Base-by-base conservation (phyloP, 2,113 vertebrate species). In the Empidonax traillii region DNA sequence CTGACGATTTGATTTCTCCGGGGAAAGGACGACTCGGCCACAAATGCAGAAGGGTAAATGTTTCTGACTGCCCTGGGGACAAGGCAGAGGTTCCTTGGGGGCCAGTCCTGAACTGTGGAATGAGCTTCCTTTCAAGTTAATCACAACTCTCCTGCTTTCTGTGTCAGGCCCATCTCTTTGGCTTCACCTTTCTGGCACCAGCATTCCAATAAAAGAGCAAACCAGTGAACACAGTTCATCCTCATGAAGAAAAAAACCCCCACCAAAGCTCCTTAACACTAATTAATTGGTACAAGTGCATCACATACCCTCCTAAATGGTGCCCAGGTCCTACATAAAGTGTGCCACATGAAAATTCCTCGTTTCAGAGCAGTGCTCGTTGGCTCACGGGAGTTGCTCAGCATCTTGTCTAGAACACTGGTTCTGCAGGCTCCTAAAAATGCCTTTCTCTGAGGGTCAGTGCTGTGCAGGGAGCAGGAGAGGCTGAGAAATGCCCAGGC, bases 351-450 rank as follows among this genome's bases (percentile, higher is more conserved):
- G 22, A 10, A 67, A n/a, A 3, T 2, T 4, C 4, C 11, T 8
- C 2, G n/a, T 7, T 27, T 10, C 76, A 23, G 65, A 33, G 49
- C 66, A 58, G 23, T 7, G 16, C 30, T 15, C 22, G 11, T 31
- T 11, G 35, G 10, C 25, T 46, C 27, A 1, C 8, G 30, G 76
- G 25, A 33, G 12, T 0, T 39, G 41, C 15, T 33, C 14, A 59
- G 30, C n/a, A 30, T 3, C 53, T 52, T 1, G 1, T 9, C 33
- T 24, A 21, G 8, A 78, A 2, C 33, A 2, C 23, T 6, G 7
- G 1, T 7, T 28, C 24, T 12, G 4, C 46, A 43, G 30, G 23
- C 35, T 62, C 62, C 63, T 4, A 4, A 12, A 72, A 62, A 8
- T 2, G 18, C 41, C 12, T 2, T 31, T 58, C 44, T 69, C 49